Conservation (phyloP, 2,888 invertebrate species). For the Drosophila algonquin region DNA sequence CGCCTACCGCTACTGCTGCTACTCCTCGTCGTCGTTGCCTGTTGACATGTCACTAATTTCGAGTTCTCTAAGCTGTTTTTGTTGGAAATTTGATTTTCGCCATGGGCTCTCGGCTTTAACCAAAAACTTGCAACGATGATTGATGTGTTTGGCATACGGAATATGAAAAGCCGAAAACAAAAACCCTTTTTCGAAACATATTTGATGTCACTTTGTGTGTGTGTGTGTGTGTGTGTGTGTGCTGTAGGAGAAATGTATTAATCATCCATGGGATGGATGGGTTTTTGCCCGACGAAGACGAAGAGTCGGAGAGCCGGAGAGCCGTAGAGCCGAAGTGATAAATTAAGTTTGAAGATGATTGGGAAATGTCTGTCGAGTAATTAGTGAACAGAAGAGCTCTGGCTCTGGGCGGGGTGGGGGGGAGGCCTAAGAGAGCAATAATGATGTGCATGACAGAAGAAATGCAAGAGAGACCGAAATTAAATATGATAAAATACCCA, state of each 20-base stretch:
- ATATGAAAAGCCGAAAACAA: conserved; percentile 39
- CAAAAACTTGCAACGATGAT: conserved; percentile 52
- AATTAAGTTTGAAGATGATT: conserved; percentile 67
- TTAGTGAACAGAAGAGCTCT: conserved; percentile 49
- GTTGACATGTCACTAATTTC: conserved; percentile 79
- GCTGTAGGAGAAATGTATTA: conserved; percentile 59
- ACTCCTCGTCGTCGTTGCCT: conserved; percentile 20
- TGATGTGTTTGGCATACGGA: conserved; percentile 64
- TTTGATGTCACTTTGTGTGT: conserved; percentile 67
- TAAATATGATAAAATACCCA: conserved; percentile 78
- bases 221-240: conserved; percentile 63
- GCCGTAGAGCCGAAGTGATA: conserved; percentile 51
- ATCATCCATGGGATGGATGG: conserved; percentile 51
- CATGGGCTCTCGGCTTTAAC: conserved; percentile 19
- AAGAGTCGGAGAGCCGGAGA: too few relatives aligned
- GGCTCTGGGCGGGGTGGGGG: conserved; percentile 1
- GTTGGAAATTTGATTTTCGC: conserved; percentile 50
- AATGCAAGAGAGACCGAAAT: conserved; percentile 55
- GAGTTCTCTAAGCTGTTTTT: conserved; percentile 59
- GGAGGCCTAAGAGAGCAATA: conserved; percentile 46
- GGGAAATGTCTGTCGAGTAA: conserved; percentile 66
- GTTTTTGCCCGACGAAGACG: too few relatives aligned
- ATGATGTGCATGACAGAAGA: conserved; percentile 65
- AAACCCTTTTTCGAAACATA: conserved; percentile 70
- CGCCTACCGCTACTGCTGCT: neutral